Percentiles rank a stretch among this genome's conserved stretches.
Evolutionary conservation across 2,888 invertebrate genomes (phyloP).

Genomic region (Gymnocheta viridis): DNA sequence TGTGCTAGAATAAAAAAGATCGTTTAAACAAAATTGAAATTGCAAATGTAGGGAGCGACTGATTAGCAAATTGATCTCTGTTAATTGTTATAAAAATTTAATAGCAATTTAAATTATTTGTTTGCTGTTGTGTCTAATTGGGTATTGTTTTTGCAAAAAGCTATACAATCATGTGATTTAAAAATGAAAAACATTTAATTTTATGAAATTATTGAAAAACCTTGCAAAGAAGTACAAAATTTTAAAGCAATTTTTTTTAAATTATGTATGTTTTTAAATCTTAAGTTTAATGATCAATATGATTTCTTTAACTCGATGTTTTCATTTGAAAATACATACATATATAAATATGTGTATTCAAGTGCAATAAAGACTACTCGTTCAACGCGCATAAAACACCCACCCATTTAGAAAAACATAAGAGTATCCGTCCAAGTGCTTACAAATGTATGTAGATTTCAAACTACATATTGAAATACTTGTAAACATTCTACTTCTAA

Average conservation of each 20-base stretch:
- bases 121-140: not conserved
- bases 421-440: not conserved
- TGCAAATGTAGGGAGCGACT: not conserved
- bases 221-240: no score
- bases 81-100: not conserved
- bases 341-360: not conserved
- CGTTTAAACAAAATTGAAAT: not conserved
- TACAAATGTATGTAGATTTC: not conserved
- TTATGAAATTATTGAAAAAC: no score
- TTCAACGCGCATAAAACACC: not conserved
- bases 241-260: not conserved
- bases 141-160: not conserved
- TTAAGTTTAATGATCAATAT: not conserved
- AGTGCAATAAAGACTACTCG: not conserved
- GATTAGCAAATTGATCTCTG: not conserved
- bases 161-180: not conserved
- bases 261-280: not conserved
- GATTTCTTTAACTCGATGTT: not conserved
- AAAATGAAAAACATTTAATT: not conserved
- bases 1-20: not conserved
- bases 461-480: slow-evolving; percentile 44
- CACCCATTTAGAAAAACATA: not conserved
- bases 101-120: not conserved
- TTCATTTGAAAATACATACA: not conserved
- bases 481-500: slow-evolving; percentile 26